Percentiles rank a stretch among this genome's conserved stretches.
Evolutionary conservation across 2,113 vertebrate genomes (phyloP).

Genomic region (Charadrius vociferus): DNA sequence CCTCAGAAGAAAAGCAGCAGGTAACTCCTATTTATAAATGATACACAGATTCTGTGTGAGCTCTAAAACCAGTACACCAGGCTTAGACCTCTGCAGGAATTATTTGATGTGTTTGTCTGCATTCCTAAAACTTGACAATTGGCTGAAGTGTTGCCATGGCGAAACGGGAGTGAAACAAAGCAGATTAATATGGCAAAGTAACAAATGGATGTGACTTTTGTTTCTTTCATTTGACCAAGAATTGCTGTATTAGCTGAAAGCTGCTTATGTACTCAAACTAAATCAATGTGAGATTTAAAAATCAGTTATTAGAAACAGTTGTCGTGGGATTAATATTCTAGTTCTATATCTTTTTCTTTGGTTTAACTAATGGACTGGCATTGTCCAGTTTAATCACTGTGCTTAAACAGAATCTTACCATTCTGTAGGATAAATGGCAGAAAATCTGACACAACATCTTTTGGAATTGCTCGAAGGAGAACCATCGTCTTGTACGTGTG

Average conservation of each 20-base stretch:
- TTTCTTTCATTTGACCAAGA: neutral
- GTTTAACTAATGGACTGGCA: neutral
- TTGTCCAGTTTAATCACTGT: neutral
- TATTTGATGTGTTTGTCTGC: neutral
- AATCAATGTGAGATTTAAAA: neutral
- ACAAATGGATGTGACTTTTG: neutral
- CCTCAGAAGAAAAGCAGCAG: neutral
- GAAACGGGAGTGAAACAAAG: neutral
- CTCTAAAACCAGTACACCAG: neutral
- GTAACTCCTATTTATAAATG: neutral
- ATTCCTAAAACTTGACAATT: neutral
- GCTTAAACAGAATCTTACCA: neutral
- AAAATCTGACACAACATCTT: neutral
- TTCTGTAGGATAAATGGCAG: neutral
- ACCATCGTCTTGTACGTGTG: fast-evolving
- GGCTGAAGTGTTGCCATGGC: neutral
- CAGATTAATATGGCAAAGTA: neutral
- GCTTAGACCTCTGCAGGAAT: neutral
- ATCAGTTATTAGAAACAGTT: neutral
- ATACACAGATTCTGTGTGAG: neutral
- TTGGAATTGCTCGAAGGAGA: neutral
- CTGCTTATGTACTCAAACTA: neutral
- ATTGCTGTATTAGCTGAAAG: neutral
- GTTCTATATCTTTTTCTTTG: neutral
- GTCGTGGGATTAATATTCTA: neutral